Evolutionary conservation across 2,888 invertebrate species (phyloP).

Genomic region (Ichneumoninae sp.): DNA sequence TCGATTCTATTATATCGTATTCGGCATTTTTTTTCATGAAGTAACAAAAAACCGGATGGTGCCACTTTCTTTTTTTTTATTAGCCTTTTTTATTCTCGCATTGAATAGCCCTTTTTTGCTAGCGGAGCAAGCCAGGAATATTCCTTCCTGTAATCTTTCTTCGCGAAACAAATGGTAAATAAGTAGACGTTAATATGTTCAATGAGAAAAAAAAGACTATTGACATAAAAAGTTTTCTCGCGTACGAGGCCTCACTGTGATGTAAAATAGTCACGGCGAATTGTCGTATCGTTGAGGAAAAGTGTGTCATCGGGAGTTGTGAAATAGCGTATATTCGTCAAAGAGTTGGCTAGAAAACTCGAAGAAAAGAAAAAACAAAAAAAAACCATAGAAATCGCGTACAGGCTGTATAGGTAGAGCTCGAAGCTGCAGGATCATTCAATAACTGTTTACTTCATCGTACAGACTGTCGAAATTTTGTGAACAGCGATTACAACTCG

Average conservation of each 20-base stretch:
- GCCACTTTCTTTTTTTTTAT: neutral
- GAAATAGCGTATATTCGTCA: constrained; percentile 18
- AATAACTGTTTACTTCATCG: neutral
- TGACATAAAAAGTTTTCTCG: constrained; percentile 3
- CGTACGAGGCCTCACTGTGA: neutral
- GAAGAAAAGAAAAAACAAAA: neutral
- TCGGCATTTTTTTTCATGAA: neutral
- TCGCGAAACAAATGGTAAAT: neutral
- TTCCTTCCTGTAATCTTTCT: neutral
- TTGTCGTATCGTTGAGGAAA: constrained; percentile 32
- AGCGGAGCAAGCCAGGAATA: neutral
- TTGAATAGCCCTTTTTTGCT: neutral
- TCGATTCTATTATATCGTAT: neutral
- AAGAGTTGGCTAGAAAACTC: neutral
- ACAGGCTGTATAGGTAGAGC: neutral
- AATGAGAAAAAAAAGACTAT: constrained; percentile 4
- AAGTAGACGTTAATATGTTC: neutral
- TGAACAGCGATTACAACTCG: neutral
- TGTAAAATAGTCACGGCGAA: constrained; percentile 26
- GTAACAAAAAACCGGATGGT: neutral
- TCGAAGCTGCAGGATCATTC: neutral
- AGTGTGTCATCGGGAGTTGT: constrained; percentile 33
- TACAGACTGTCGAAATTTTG: constrained; percentile 5
- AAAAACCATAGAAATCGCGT: neutral
- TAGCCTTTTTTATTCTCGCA: neutral